Conservation (phyloP, 2,797 vertebrate species). For the Anolis apletophallus region DNA sequence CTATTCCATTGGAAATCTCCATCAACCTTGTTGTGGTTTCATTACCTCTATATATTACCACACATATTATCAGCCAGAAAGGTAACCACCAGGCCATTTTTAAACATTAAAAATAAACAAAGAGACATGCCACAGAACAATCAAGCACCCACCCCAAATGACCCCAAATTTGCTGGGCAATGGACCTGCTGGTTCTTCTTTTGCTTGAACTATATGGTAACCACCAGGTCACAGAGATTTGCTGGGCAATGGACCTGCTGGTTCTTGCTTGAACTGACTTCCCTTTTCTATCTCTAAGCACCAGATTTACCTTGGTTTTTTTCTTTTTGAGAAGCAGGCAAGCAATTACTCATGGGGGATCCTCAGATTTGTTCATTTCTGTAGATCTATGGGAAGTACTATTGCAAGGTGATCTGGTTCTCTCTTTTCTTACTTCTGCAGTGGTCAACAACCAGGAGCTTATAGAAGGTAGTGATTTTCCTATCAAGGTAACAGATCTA, state of each 20-base stretch:
- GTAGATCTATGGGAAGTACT: not conserved
- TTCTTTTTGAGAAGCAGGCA: not conserved
- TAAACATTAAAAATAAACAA: too few species aligned
- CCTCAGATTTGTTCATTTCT: not conserved
- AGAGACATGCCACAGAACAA: too few species aligned
- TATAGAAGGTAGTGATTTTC: conserved; percentile 17
- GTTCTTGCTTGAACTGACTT: not conserved
- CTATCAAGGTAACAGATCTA: conserved; percentile 3
- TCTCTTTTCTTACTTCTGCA: not conserved
- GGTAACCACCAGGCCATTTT: too few species aligned
- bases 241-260: too few species aligned
- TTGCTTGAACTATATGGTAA: too few species aligned
- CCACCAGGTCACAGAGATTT: not conserved
- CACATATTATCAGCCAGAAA: too few species aligned
- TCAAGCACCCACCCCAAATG: too few species aligned
- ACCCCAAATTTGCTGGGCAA: too few species aligned
- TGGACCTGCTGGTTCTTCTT: too few species aligned
- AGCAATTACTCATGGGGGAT: not conserved
- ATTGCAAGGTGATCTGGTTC: not conserved
- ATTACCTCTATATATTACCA: too few species aligned
- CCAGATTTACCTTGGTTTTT: not conserved
- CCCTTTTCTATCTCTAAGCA: not conserved
- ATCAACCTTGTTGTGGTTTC: not conserved
- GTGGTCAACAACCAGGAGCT: not conserved
- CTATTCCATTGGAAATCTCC: too few species aligned